Evolutionary conservation across 2,888 invertebrate species (phyloP).

Genomic region (Drosophila demipolita): DNA sequence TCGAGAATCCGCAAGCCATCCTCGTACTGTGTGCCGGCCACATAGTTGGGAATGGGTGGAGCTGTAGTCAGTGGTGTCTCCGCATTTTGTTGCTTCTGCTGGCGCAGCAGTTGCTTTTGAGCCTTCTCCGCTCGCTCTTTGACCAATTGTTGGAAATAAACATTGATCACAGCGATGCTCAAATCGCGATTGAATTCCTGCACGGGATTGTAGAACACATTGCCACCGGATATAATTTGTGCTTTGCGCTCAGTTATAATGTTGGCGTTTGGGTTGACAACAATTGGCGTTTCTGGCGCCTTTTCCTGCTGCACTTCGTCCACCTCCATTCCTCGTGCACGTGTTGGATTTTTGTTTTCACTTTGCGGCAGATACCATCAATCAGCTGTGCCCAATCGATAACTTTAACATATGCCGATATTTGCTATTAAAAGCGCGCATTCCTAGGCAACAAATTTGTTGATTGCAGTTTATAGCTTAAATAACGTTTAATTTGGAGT

Average conservation of each 20-base stretch:
- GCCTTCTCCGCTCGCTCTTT: slow-evolving; percentile 80
- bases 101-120: slow-evolving; percentile 55
- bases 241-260: slow-evolving; percentile 90
- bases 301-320: slow-evolving; percentile 34
- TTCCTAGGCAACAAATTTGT: neutral
- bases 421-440: neutral
- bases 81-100: slow-evolving; percentile 16
- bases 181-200: slow-evolving; percentile 99
- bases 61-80: neutral
- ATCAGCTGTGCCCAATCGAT: slow-evolving; percentile 1
- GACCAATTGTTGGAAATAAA: slow-evolving; percentile 87
- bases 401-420: neutral
- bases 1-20: slow-evolving; percentile 89
- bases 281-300: slow-evolving; percentile 8
- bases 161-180: slow-evolving; percentile 90
- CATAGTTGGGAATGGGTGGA: slow-evolving; percentile 34
- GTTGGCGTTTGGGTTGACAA: slow-evolving; percentile 57
- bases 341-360: slow-evolving; percentile 29
- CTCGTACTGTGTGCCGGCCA: slow-evolving; percentile 74
- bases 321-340: slow-evolving; percentile 49
- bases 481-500: neutral
- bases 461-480: neutral
- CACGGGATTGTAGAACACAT: slow-evolving; percentile 99
- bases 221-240: slow-evolving; percentile 89
- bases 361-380: neutral